Conservation (phyloP, 2,888 invertebrate species). For the Archips xylosteana region DNA sequence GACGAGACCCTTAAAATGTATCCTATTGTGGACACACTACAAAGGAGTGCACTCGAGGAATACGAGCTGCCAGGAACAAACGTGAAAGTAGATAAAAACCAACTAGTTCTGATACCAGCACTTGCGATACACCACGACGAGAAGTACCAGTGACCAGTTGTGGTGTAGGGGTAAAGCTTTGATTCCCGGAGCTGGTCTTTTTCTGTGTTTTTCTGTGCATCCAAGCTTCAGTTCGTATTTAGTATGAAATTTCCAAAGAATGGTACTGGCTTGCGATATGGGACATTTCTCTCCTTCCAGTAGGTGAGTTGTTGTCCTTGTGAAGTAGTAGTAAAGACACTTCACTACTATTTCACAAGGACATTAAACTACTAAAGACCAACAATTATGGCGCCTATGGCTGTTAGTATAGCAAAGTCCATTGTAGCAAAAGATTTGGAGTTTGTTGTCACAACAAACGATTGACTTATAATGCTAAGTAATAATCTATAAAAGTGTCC, state of each 20-base stretch:
- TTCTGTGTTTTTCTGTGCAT: too few species aligned
- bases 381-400: neutral
- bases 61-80: neutral
- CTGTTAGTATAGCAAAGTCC: neutral
- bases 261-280: slow-evolving; percentile 48
- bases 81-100: neutral
- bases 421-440: neutral
- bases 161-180: too few species aligned
- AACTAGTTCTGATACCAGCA: neutral
- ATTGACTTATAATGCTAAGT: too few species aligned
- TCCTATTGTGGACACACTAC: neutral
- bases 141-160: too few species aligned
- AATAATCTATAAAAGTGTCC: too few species aligned
- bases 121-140: neutral
- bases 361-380: too few species aligned
- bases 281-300: slow-evolving; percentile 49
- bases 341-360: too few species aligned
- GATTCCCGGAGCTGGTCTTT: too few species aligned
- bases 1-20: slow-evolving; percentile 2
- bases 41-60: neutral
- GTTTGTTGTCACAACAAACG: too few species aligned
- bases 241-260: slow-evolving; percentile 48
- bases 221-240: too few species aligned
- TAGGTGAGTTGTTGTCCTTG: slow-evolving; percentile 47
- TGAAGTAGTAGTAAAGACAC: slow-evolving; percentile 45